Percentiles rank a stretch among this genome's conserved stretches.
phyloP scores from a whole-genome alignment of 2,888 invertebrate genomes.

The Drosophila atroscutellata region DNA sequence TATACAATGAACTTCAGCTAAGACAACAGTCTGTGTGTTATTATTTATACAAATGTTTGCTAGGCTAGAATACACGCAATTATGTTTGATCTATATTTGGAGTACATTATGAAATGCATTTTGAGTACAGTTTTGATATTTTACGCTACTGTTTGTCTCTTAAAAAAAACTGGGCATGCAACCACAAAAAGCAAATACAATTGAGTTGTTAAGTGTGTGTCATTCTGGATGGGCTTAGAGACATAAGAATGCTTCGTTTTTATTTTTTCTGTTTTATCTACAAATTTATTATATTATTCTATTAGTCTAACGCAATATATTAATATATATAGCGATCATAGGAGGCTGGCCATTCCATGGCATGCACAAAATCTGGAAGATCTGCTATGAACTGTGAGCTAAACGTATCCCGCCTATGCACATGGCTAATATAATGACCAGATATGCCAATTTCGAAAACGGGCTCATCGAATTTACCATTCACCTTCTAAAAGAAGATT shows the following conservation, averaged over 20 bases:
- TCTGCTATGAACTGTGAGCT: constrained; percentile 85
- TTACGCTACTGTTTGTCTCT: constrained; percentile 23
- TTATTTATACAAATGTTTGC: constrained; percentile 61
- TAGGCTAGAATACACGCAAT: not conserved
- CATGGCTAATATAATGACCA: constrained; percentile 85
- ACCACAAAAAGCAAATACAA: constrained; percentile 4
- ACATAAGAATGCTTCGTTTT: not conserved
- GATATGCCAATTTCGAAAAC: constrained; percentile 85
- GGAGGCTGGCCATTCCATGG: constrained; percentile 86
- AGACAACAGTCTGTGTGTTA: constrained; percentile 20
- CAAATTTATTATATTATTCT: constrained; percentile 5
- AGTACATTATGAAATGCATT: constrained; percentile 47
- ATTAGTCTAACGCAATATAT: constrained; percentile 3
- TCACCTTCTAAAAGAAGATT: constrained; percentile 50
- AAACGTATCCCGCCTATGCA: constrained; percentile 84
- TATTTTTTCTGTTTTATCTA: not conserved
- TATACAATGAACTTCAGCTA: constrained; percentile 26
- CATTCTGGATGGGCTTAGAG: not conserved
- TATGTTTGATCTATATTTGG: constrained; percentile 36
- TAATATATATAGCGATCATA: constrained; percentile 84
- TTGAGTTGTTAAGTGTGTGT: constrained; percentile 4
- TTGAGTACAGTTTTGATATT: constrained; percentile 11
- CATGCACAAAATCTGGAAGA: constrained; percentile 86
- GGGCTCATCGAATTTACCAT: constrained; percentile 62
- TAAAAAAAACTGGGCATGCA: constrained; percentile 9